A percentile compares a stretch with the other conserved stretches of the same genome.
Evolutionary conservation across 2,888 invertebrate species (phyloP).

Genomic region (Coelinius sp.): DNA sequence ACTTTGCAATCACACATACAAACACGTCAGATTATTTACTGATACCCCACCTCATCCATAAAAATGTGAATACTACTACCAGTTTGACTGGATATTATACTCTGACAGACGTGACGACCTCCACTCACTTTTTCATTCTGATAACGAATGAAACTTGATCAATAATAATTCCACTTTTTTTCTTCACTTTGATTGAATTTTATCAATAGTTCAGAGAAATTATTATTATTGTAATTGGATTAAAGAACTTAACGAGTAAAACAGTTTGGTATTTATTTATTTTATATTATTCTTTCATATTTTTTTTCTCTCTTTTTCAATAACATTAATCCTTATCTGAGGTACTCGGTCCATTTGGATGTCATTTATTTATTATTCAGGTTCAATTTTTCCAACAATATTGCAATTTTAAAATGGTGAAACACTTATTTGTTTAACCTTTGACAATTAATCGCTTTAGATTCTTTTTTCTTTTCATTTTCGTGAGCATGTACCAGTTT

Average conservation of each 20-base stretch:
- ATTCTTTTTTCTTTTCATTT: slow-evolving; percentile 26
- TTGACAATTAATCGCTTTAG: not conserved
- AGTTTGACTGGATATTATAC: not conserved
- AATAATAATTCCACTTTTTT: not conserved
- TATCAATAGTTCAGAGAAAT: not conserved
- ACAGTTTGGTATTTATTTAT: slow-evolving; percentile 15
- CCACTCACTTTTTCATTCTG: slow-evolving; percentile 7
- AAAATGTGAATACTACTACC: not conserved
- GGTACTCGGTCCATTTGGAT: slow-evolving; percentile 26
- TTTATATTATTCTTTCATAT: not conserved
- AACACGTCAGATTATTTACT: not conserved
- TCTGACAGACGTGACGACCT: slow-evolving; percentile 20
- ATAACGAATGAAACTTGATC: not conserved
- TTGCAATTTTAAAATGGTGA: not conserved
- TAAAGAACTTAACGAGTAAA: not conserved
- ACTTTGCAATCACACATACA: slow-evolving; percentile 7
- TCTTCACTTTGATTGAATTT: not conserved
- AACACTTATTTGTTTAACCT: not conserved
- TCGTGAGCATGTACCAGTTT: slow-evolving; percentile 29
- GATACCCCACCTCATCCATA: not conserved
- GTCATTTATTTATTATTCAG: not conserved
- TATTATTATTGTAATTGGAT: not conserved
- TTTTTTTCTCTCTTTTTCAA: not conserved
- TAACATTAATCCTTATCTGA: slow-evolving; percentile 23
- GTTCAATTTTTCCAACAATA: not conserved